Conservation (phyloP, 2,888 invertebrate genomes). For the Macaria liturata region DNA sequence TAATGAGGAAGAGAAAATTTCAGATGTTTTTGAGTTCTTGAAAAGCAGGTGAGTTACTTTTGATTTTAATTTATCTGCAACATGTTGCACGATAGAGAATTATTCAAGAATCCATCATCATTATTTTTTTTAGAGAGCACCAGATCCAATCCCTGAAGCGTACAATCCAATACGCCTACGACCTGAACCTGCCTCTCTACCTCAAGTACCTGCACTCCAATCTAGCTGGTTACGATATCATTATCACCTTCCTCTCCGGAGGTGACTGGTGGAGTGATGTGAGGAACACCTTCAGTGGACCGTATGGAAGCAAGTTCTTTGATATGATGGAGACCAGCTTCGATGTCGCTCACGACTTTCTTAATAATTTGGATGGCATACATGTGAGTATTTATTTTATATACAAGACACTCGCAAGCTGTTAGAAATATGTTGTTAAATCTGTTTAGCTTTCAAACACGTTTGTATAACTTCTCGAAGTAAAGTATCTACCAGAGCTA, state of each 20-base stretch:
- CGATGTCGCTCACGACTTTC: conserved; percentile 60
- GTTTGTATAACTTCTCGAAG: no score
- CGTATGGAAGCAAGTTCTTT: conserved; percentile 56
- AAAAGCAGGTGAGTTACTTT: conserved; percentile 54
- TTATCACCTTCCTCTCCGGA: conserved; percentile 63
- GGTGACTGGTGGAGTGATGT: conserved; percentile 70
- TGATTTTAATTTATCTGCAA: background rate
- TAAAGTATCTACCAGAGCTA: no score
- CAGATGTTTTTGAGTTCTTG: conserved; percentile 54
- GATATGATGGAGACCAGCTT: conserved; percentile 60
- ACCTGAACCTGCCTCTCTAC: conserved; percentile 63
- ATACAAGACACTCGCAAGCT: no score
- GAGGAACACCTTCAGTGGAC: conserved; percentile 57
- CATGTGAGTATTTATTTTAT: conserved; percentile 56
- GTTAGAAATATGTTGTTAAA: no score
- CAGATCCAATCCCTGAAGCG: conserved; percentile 49
- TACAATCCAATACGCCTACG: conserved; percentile 63
- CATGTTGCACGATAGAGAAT: no score
- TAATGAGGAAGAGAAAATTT: conserved; percentile 34
- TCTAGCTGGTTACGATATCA: conserved; percentile 59
- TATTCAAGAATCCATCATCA: background rate
- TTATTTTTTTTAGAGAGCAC: conserved; percentile 52
- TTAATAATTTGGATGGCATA: conserved; percentile 68
- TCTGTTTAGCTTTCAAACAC: no score
- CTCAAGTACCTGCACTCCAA: conserved; percentile 68